These are phyloP conservation scores for Prorops nasuta DNA, from an alignment of 1,140 invertebrate genomes.

Conservation along the genomic window DNA sequence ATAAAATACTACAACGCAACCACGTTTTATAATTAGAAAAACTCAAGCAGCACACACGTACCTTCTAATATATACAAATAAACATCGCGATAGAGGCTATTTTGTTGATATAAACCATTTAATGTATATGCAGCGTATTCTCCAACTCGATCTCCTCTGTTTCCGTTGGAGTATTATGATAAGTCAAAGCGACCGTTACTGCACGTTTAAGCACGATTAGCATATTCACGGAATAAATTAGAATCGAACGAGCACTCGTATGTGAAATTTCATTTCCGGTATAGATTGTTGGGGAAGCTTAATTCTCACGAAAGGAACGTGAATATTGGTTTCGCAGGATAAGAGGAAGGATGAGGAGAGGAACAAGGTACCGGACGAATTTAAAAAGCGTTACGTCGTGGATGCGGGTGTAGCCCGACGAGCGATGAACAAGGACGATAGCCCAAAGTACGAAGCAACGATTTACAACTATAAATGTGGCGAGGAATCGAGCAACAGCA, in stretches of 20 bases:
- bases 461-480: conserved; percentile 50
- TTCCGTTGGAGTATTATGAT: too few species aligned
- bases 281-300: background rate
- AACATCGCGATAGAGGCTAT: too few species aligned
- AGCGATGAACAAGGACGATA: conserved; percentile 39
- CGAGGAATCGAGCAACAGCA: conserved; percentile 41
- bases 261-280: background rate
- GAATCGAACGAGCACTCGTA: background rate
- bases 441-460: conserved; percentile 48
- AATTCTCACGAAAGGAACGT: too few species aligned
- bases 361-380: conserved; percentile 42
- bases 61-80: too few species aligned
- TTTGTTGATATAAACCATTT: too few species aligned
- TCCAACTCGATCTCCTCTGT: too few species aligned
- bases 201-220: too few species aligned
- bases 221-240: background rate
- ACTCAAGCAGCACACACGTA: too few species aligned
- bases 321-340: conserved; percentile 30
- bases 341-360: conserved; percentile 40
- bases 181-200: too few species aligned
- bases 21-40: too few species aligned
- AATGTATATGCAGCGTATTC: too few species aligned
- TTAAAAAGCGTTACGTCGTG: conserved; percentile 47
- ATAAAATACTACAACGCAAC: too few species aligned
- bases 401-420: conserved; percentile 47